Conservation (phyloP, 1,140 invertebrate species). For the Eumaeus atala region DNA sequence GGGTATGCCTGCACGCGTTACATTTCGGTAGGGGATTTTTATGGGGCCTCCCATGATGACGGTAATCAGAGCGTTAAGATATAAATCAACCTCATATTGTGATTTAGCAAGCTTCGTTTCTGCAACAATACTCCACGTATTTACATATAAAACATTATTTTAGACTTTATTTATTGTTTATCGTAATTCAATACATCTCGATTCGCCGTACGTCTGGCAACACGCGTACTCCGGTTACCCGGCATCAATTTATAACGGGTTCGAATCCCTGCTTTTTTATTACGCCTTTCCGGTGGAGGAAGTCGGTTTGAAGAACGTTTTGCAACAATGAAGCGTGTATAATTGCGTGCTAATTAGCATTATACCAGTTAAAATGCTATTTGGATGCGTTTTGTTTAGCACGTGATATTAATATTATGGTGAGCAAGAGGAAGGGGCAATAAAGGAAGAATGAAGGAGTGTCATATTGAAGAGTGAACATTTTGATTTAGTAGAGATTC, state of each 20-base stretch:
- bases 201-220: constrained; percentile 23
- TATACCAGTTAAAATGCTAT: background rate
- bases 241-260: constrained; percentile 49
- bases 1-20: constrained; percentile 13
- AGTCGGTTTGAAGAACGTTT: constrained; percentile 13
- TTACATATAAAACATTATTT: constrained; percentile 71
- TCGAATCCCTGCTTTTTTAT: constrained; percentile 33
- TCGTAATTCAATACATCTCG: constrained; percentile 25
- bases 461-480: too few relatives aligned
- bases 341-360: constrained; percentile 6
- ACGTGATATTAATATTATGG: background rate
- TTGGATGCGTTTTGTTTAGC: background rate
- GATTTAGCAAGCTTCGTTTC: constrained; percentile 69
- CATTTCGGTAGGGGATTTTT: constrained; percentile 53
- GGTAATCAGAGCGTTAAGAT: constrained; percentile 63
- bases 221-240: constrained; percentile 35
- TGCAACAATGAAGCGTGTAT: constrained; percentile 13
- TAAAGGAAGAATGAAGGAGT: too few relatives aligned
- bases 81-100: constrained; percentile 72
- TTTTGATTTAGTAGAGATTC: too few relatives aligned
- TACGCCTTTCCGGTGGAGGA: constrained; percentile 27
- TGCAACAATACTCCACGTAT: constrained; percentile 64
- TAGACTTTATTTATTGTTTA: constrained; percentile 58
- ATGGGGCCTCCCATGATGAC: constrained; percentile 55
- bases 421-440: background rate